These are phyloP conservation scores for Euura saliciscinereae DNA, from an alignment of 1,140 invertebrate genomes.

Conservation along the genomic window DNA sequence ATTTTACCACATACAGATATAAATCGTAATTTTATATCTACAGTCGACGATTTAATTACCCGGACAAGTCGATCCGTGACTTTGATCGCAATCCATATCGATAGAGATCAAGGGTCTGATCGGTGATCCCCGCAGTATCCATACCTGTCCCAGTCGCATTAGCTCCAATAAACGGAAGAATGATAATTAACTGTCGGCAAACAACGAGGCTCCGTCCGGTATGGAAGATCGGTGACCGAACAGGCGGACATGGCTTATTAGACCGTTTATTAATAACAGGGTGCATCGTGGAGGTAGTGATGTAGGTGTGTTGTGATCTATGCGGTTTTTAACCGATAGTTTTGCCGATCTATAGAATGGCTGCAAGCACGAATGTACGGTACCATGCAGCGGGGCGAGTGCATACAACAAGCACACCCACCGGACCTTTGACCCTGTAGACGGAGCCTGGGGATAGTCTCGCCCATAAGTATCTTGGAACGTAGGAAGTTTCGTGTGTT, in stretches of 20 bases:
- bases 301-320: background rate
- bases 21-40: background rate
- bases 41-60: background rate
- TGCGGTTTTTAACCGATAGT: background rate
- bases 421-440: no score
- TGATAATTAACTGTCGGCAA: background rate
- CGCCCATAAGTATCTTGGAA: no score
- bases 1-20: background rate
- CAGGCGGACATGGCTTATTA: slow-evolving; percentile 4
- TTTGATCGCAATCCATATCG: no score
- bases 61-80: no score
- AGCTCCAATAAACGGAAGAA: background rate
- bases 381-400: no score
- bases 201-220: background rate
- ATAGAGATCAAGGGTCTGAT: no score
- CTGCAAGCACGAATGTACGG: no score
- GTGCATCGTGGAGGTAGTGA: background rate
- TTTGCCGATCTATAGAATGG: background rate
- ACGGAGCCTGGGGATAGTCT: no score
- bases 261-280: background rate
- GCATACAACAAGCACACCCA: no score
- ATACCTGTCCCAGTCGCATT: background rate
- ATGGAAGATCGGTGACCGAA: background rate
- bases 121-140: background rate
- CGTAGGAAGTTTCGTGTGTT: no score